Evolutionary conservation across 2,888 invertebrate species (phyloP).

Genomic region (Rhabditophanes sp.): DNA sequence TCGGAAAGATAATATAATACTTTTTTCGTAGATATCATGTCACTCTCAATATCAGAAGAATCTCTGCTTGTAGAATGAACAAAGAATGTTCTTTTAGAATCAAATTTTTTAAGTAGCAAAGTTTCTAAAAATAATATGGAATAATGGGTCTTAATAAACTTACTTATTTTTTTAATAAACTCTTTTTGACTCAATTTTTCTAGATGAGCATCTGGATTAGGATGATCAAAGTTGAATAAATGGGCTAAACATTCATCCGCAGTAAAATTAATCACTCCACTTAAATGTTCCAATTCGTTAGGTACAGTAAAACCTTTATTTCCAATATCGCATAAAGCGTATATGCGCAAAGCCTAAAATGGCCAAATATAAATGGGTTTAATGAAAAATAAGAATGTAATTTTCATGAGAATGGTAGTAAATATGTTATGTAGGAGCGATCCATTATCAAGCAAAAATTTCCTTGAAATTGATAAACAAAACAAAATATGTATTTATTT

Average conservation of each 20-base stretch:
- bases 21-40: too few relatives aligned
- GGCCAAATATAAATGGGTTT: not conserved
- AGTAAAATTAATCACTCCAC: slow-evolving; percentile 10
- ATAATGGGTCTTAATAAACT: slow-evolving; percentile 6
- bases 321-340: slow-evolving; percentile 13
- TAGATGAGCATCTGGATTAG: slow-evolving; percentile 4
- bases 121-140: slow-evolving; percentile 7
- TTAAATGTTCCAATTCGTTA: slow-evolving; percentile 8
- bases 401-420: too few relatives aligned
- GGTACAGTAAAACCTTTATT: slow-evolving; percentile 13
- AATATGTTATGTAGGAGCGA: too few relatives aligned
- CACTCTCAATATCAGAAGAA: too few relatives aligned
- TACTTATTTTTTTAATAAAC: slow-evolving; percentile 15
- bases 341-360: slow-evolving; percentile 13
- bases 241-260: slow-evolving; percentile 6
- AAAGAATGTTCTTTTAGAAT: too few relatives aligned
- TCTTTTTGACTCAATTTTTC: slow-evolving; percentile 9
- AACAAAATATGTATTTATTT: too few relatives aligned
- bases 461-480: too few relatives aligned
- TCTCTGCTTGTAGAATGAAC: too few relatives aligned
- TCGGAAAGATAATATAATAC: too few relatives aligned
- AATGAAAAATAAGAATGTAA: too few relatives aligned
- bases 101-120: slow-evolving; percentile 7
- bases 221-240: slow-evolving; percentile 11
- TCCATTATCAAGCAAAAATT: too few relatives aligned